These are phyloP conservation scores for Microdon myrmicae DNA, from an alignment of 2,888 invertebrate species.

Conservation along the genomic window DNA sequence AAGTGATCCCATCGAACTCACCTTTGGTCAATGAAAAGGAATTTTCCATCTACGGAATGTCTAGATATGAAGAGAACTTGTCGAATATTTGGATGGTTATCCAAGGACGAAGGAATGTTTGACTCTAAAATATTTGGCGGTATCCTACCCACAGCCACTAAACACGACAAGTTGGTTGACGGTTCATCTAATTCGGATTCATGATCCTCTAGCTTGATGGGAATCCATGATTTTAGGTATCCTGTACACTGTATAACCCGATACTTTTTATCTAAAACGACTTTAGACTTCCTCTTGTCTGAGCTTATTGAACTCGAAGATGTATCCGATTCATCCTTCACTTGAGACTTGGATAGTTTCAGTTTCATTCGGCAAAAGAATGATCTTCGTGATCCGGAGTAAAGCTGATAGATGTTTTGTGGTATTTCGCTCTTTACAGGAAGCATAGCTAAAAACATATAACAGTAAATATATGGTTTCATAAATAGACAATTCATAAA, in stretches of 20 bases:
- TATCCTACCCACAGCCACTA: slow-evolving; percentile 87
- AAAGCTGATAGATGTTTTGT: slow-evolving; percentile 79
- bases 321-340: slow-evolving; percentile 76
- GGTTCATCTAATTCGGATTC: slow-evolving; percentile 72
- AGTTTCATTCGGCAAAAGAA: slow-evolving; percentile 95
- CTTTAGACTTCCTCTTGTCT: slow-evolving; percentile 74
- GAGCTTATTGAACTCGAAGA: slow-evolving; percentile 68
- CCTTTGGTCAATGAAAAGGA: slow-evolving; percentile 93
- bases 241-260: slow-evolving; percentile 92
- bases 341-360: slow-evolving; percentile 72
- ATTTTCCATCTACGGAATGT: slow-evolving; percentile 91
- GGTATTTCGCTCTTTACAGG: slow-evolving; percentile 88
- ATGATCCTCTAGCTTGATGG: slow-evolving; percentile 78
- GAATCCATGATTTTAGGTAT: slow-evolving; percentile 91
- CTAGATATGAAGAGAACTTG: slow-evolving; percentile 83
- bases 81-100: slow-evolving; percentile 69
- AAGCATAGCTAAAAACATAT: slow-evolving; percentile 77
- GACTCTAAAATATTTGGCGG: slow-evolving; percentile 71
- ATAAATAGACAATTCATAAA: slow-evolving; percentile 8
- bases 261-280: slow-evolving; percentile 79
- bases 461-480: not conserved
- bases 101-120: slow-evolving; percentile 68
- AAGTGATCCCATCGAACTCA: slow-evolving; percentile 58
- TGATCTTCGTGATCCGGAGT: slow-evolving; percentile 89
- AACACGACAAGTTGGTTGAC: slow-evolving; percentile 80